Conservation (phyloP, 2,888 invertebrate species). For the Mimumesa dahlbomi region DNA sequence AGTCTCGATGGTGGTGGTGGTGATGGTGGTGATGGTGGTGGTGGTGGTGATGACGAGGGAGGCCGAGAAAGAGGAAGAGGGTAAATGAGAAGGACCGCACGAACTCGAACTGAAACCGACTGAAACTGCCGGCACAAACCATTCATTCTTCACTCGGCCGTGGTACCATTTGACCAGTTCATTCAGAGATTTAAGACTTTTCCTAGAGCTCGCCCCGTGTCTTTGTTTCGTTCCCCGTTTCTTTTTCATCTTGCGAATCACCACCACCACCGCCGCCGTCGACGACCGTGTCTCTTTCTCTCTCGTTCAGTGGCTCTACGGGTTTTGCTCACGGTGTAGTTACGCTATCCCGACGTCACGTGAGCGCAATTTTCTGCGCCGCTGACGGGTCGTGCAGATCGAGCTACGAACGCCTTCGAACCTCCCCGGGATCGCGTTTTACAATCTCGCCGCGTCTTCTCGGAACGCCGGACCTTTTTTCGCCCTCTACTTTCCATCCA, state of each 20-base stretch:
- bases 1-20: slow-evolving; percentile 11
- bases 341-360: slow-evolving; percentile 61
- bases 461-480: slow-evolving; percentile 38
- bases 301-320: slow-evolving; percentile 22
- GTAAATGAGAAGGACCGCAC: slow-evolving; percentile 35
- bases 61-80: slow-evolving; percentile 16
- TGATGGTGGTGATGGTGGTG: slow-evolving; percentile 9
- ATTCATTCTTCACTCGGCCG: slow-evolving; percentile 72
- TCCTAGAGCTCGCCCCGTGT: slow-evolving; percentile 64
- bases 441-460: slow-evolving; percentile 57
- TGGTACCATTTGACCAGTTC: slow-evolving; percentile 70
- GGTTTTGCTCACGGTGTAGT: slow-evolving; percentile 47
- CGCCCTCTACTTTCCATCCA: slow-evolving; percentile 1
- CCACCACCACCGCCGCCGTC: slow-evolving; percentile 23
- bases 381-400: slow-evolving; percentile 63
- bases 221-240: slow-evolving; percentile 62
- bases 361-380: slow-evolving; percentile 65
- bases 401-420: slow-evolving; percentile 49
- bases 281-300: slow-evolving; percentile 6
- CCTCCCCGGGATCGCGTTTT: slow-evolving; percentile 56
- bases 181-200: slow-evolving; percentile 75
- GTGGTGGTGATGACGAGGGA: slow-evolving; percentile 12
- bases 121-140: slow-evolving; percentile 67
- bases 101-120: slow-evolving; percentile 60
- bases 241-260: slow-evolving; percentile 45